These are phyloP conservation scores for Sanderia malayensis DNA, from an alignment of 30 jellyfish, hydroid and myxozoan species.

Conservation along the genomic window DNA sequence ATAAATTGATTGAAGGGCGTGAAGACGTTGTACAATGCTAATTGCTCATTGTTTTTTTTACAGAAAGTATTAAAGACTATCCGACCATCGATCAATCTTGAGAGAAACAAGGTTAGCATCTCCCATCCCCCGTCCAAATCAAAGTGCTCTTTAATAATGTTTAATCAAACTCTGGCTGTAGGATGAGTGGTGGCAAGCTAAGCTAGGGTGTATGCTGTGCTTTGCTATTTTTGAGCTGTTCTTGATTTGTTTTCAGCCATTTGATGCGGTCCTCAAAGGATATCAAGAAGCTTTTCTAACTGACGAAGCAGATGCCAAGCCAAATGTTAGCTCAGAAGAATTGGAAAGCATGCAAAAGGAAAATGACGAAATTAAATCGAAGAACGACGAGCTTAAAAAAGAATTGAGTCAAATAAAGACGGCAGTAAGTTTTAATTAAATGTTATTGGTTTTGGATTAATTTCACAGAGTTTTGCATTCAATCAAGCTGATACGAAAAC, in stretches of 20 bases:
- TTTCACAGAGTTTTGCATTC: too few species aligned
- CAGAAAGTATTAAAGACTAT: conserved; percentile 42
- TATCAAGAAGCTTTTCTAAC: background rate
- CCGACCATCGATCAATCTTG: conserved; percentile 52
- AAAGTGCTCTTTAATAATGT: too few species aligned
- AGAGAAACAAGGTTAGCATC: conserved; percentile 44
- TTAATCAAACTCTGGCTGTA: too few species aligned
- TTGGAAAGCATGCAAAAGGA: conserved; percentile 24
- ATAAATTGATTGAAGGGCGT: too few species aligned
- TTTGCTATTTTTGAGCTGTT: too few species aligned
- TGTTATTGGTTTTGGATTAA: too few species aligned
- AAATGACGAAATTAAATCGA: conserved; percentile 34
- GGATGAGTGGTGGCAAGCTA: too few species aligned
- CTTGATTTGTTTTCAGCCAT: background rate
- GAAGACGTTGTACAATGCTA: too few species aligned
- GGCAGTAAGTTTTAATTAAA: too few species aligned
- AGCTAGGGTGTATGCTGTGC: too few species aligned
- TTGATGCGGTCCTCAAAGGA: background rate
- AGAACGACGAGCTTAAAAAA: conserved; percentile 25
- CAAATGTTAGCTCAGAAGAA: conserved; percentile 10
- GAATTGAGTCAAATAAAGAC: conserved; percentile 16
- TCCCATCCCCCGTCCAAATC: too few species aligned
- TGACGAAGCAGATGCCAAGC: background rate
- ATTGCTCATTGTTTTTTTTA: background rate
- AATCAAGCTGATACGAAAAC: too few species aligned